Conservation (phyloP, 2,888 invertebrate species). For the Germaria angustata region DNA sequence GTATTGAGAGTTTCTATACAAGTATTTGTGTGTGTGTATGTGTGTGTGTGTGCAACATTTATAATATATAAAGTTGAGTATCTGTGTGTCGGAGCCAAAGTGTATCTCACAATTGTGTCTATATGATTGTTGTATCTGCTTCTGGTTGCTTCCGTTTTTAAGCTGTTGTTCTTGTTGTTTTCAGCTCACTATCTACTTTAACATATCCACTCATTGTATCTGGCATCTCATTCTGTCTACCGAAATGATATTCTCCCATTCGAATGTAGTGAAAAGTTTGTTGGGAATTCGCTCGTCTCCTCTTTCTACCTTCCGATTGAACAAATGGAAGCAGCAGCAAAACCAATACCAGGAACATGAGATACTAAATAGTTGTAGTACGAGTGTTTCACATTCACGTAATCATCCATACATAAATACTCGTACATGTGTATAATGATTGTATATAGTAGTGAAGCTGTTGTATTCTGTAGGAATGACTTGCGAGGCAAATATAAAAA, state of each 20-base stretch:
- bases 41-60: constrained; percentile 56
- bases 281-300: constrained; percentile 40
- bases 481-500: constrained; percentile 36
- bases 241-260: constrained; percentile 34
- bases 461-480: constrained; percentile 41
- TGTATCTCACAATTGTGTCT: constrained; percentile 62
- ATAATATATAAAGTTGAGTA: constrained; percentile 54
- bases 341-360: constrained; percentile 43
- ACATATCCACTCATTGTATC: constrained; percentile 63
- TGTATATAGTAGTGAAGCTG: background rate
- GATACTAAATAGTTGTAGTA: constrained; percentile 2
- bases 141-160: constrained; percentile 16
- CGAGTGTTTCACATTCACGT: background rate
- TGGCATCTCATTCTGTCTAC: constrained; percentile 69
- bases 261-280: constrained; percentile 16
- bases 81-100: constrained; percentile 56
- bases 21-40: background rate
- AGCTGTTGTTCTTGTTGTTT: constrained; percentile 4
- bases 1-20: background rate
- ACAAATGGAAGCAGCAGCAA: constrained; percentile 56
- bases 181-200: constrained; percentile 55
- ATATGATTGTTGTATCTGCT: constrained; percentile 67
- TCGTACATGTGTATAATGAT: no score
- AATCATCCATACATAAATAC: background rate
- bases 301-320: constrained; percentile 39